Base-by-base conservation (phyloP, 1,140 invertebrate genomes). In the Hylaeus anthracinus region DNA sequence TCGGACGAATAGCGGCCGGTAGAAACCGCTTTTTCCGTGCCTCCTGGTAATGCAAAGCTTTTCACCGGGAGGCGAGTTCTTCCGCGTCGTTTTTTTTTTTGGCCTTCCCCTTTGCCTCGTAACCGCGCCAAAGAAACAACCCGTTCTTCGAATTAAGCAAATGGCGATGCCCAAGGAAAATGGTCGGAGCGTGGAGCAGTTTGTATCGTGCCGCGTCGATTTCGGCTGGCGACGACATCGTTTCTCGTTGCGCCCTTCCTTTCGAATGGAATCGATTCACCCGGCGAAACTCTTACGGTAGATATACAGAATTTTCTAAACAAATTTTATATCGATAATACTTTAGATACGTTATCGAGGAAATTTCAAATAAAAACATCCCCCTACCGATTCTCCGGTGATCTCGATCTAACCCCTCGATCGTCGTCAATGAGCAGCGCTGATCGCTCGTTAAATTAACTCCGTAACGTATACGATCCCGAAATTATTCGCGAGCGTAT, bases 51-150 rank as follows among this genome's bases (percentile, higher is more conserved):
- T 41, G 61, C 61, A 15, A 64, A 64, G 69, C 66, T 67, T 71
- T 61, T 82, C 76, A 67, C 61, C 69, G 55, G 26, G 71, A 79
- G 79, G 55, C 26, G 71, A 79, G 79, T 72, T 72, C 81, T 72
- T 82, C 60, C 58, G 14, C 14, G 37, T 79, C 55, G 65, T 79
- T 70, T 55, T 77, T 55, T 77, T 26, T 26, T 60, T 60, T 48
- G n/a, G 63, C 55, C 45, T 4, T 15, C 39, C 61, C 61, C 39
- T 64, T 64, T 43, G 39, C 61, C 61, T 15, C 4, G 61, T 41
- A 43, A 64, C 61, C 61, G 39, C 61, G 26, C 53, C 70, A 45
- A 79, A 65, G 77, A 72, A 58, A 77, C 74, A 58, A 64, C 61
- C 61, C 43, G 37, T 64, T 64, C 61, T 64, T 64, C 61, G 61